Base-by-base conservation (phyloP, 2,888 invertebrate species). In the Xylocampa areola region DNA sequence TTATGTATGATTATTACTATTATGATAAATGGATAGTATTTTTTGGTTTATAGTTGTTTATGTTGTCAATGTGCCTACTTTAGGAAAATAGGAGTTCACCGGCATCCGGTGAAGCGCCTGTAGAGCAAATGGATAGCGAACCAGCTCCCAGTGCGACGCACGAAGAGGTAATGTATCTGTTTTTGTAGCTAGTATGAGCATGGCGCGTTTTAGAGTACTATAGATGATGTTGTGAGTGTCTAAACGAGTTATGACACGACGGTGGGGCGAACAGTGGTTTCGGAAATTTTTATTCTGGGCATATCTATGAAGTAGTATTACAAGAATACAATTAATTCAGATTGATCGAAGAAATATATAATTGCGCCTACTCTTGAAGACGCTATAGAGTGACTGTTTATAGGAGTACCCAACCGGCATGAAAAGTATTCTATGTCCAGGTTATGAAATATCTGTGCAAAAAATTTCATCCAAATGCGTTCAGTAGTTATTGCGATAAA, bases 51-150 rank as follows among this genome's bases (percentile, higher is more conserved):
- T 77, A 74, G 70, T 74, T 71, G 67, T 79, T 78, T 78, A 81
- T 77, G 76, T 80, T 80, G 76, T 84, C 80, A 75, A 79, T 84
- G 80, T 85, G 78, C 80, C 77, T 81, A 79, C 79, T 82, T 69
- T 86, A 88, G 87, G 85, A 76, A 51, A 76, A 72, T 75, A 74
- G 82, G 72, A 80, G 77, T 63, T 77, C 75, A 60, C 61, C 84
- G 59, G 76, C 81, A 70, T 79, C 73, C 80, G 63, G 79, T 68
- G 81, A 79, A 58, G 68, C 61, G 52, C 62, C 72, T 8, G 73
- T 72, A 60, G 84, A 84, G 51, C 66, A 77, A 19, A 79, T 79
- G 83, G 87, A 87, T 41, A 81, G 59, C 27, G 86, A 84, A 50
- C 53, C 79, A 32, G 41, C 71, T 7, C 50, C 78, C 41, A 68